Evolutionary conservation across 2,888 invertebrate species (phyloP).

Genomic region (Agriopis aurantiaria): DNA sequence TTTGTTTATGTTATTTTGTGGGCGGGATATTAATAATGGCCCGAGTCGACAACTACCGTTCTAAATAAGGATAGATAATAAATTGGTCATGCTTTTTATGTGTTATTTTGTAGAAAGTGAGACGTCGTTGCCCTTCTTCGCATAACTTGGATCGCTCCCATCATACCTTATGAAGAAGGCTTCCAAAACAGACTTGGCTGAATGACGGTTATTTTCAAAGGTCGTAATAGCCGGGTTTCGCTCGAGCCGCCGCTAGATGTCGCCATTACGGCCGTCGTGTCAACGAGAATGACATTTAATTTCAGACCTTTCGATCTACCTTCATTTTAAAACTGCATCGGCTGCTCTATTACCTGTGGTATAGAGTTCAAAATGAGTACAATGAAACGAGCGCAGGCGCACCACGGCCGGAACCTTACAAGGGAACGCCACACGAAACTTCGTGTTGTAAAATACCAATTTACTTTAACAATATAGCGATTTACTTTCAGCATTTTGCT

Average conservation of each 20-base stretch:
- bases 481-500: constrained; percentile 75
- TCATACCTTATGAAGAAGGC: constrained; percentile 23
- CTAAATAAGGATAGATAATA: constrained; percentile 11
- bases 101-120: constrained; percentile 18
- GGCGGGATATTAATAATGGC: constrained; percentile 4
- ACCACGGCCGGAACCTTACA: constrained; percentile 45
- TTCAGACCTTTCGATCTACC: constrained; percentile 42
- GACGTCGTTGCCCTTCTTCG: constrained; percentile 16
- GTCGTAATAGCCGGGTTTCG: constrained; percentile 45
- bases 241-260: constrained; percentile 66
- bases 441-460: constrained; percentile 82
- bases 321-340: constrained; percentile 10
- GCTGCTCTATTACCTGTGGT: constrained; percentile 8
- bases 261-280: constrained; percentile 70
- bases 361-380: constrained; percentile 48
- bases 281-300: constrained; percentile 71
- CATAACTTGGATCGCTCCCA: constrained; percentile 13
- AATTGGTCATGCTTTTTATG: constrained; percentile 4
- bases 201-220: constrained; percentile 45
- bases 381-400: constrained; percentile 16
- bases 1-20: constrained; percentile 4
- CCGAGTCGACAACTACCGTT: background rate
- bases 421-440: constrained; percentile 72
- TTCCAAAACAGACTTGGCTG: constrained; percentile 12
- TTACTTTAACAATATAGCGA: constrained; percentile 82